Evolutionary conservation across 2,797 vertebrate genomes (phyloP).

Genomic region (Vipera latastei): DNA sequence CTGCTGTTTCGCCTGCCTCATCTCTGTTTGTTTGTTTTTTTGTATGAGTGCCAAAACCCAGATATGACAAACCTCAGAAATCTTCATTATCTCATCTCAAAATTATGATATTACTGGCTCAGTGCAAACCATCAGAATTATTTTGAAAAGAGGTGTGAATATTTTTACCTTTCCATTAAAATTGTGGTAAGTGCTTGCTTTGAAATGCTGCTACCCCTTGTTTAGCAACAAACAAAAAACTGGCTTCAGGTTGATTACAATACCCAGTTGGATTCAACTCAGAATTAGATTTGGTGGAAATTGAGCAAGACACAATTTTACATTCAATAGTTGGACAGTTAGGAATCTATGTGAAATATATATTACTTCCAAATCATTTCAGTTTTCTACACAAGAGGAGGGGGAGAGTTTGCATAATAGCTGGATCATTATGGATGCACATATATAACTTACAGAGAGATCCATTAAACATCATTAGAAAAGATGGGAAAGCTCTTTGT

Average conservation of each 20-base stretch:
- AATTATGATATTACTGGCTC: background rate
- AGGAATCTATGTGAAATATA: background rate
- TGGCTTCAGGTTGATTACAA: background rate
- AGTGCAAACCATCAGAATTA: background rate
- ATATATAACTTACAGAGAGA: background rate
- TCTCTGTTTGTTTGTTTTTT: background rate
- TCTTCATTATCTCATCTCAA: background rate
- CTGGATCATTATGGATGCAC: background rate
- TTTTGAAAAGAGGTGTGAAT: constrained; percentile 4
- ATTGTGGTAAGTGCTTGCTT: background rate
- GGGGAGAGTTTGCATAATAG: background rate
- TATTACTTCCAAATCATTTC: background rate
- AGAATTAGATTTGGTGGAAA: background rate
- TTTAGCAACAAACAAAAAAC: constrained; percentile 14
- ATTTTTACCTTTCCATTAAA: background rate
- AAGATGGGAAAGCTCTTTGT: background rate
- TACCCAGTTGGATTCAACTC: background rate
- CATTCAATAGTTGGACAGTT: background rate
- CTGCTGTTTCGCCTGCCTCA: background rate
- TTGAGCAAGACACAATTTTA: background rate
- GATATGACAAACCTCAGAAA: background rate
- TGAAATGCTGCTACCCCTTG: background rate
- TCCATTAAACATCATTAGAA: background rate
- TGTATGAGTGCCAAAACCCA: background rate
- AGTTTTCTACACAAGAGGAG: background rate